Evolutionary conservation across 23 tunicate species (phyloP), one percentile per base, ranked within the genome.

Genomic region (Ascidia mentula): DNA sequence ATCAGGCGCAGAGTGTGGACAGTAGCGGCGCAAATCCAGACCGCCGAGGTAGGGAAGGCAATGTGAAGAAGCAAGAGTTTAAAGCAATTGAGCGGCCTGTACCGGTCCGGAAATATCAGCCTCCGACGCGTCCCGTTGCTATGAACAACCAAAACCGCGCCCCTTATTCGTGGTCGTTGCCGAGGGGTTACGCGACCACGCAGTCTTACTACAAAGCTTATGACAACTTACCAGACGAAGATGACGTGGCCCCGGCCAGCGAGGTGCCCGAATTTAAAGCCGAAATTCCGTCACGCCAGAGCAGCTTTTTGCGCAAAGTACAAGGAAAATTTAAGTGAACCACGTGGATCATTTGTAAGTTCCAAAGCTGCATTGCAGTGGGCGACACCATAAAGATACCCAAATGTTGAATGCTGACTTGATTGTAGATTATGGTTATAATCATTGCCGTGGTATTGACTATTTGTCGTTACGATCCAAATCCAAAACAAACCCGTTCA

Each of bases 271-370:
- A 90, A 80, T 30, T 90, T 0, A 76, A 82, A 69, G 77, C 78
- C 4, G 81, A 81, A 38, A 72, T 90, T 28, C 86, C 83, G 4
- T 30, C 95, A 28, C 36, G 96, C 34, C 89, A 85, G 70, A 87
- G 80, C 89, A 92, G 97, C 34, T 92, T 92, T 36, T 76, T 92
- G 0, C 82, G 97, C 0, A 77, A 78, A 79, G 92, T 92, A 6
- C 97, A 92, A 59, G 92, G 92, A 17, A 87, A 87, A 37, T 46
- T 69, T 31, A 87, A 69, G 60, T 85, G 24, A 74, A 71, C 38
- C n/a, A n/a, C n/a, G n/a, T n/a, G n/a, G n/a, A n/a, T n/a, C n/a
- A n/a, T n/a, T n/a, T n/a, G n/a, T n/a, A n/a, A n/a, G n/a, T n/a
- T n/a, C n/a, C n/a, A n/a, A n/a, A n/a, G n/a, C n/a, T n/a, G n/a